A percentile compares a stretch with the other conserved stretches of the same genome.
Conservation (phyloP, 1,140 invertebrate genomes). For the Armadillidium nasatum region DNA sequence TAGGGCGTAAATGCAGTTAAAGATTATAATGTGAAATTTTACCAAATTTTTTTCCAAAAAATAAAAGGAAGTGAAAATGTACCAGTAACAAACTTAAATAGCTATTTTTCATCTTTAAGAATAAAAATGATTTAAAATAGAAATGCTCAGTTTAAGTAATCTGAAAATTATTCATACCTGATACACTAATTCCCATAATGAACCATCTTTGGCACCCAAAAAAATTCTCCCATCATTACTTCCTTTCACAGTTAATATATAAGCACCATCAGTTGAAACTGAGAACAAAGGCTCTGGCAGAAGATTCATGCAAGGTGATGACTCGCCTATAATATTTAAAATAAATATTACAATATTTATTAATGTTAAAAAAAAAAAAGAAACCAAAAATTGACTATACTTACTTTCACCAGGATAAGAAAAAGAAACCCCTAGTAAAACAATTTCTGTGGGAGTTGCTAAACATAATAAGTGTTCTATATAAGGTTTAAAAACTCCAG, state of each 20-base stretch:
- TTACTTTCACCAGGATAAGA: constrained; percentile 54
- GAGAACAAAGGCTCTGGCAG: constrained; percentile 90
- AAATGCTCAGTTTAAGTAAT: no score
- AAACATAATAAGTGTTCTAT: constrained; percentile 88
- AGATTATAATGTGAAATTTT: no score
- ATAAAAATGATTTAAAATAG: no score
- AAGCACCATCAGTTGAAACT: constrained; percentile 83
- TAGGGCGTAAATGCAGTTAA: no score
- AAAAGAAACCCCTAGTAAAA: constrained; percentile 75
- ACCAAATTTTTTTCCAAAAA: no score
- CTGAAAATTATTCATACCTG: constrained; percentile 51
- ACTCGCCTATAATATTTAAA: constrained; percentile 50
- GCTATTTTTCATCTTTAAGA: no score
- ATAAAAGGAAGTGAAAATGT: no score
- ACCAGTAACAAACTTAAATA: no score
- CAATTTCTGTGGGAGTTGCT: constrained; percentile 87
- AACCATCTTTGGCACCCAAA: constrained; percentile 89
- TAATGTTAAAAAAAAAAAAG: constrained; percentile 10
- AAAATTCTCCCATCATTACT: constrained; percentile 85
- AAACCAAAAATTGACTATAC: constrained; percentile 29
- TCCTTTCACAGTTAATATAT: constrained; percentile 75
- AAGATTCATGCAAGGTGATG: constrained; percentile 74
- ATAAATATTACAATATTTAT: constrained; percentile 51
- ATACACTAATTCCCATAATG: constrained; percentile 91
- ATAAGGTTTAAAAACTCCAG: constrained; percentile 78